Evolutionary conservation across 1,140 invertebrate species (phyloP), one percentile per base, ranked within the genome.

Genomic region (Bombus sylvicola): DNA sequence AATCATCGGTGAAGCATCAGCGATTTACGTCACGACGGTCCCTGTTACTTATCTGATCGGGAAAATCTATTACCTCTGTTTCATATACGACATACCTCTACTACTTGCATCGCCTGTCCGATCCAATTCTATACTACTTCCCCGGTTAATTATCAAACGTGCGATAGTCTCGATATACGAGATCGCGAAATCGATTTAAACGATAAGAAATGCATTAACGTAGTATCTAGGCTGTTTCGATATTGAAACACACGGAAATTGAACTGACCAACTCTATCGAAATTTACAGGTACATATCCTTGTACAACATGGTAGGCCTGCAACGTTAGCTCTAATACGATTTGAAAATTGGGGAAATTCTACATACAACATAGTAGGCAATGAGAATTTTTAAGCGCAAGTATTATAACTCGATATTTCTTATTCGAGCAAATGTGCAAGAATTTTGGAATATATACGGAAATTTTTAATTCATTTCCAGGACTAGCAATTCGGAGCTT

Each of bases 1-100:
- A 79, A 72, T 84, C 75, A 84, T 59, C 76, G 34, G 5, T 8
- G 34, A 72, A 84, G 72, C 75, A 66, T 79, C 83, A 79, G 18
- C 66, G 31, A 53, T 84, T 69, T 79, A 62, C 74, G 83, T 79
- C 75, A 84, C 53, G 25, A 25, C 39, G 22, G 41, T n/a, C 34
- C 39, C 72, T 34, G 22, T 1, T 47, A 25, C 43, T 64, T 78
- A 71, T 79, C 68, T 69, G 34, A 79, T 84, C 59, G n/a, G 31
- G 18, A 28, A 62, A 37, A 84, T 79, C 66, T 59, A 72, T 84
- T 84, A 47, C 39, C 47, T n/a, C 28, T 59, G 81, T 25, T 69
- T 9, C 59, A 75, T 66, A 76, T 22, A 81, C 68, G 34, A 71
- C 28, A 47, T 22, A 10, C 34, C 31, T 66, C 5, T 53, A 68